These are phyloP conservation scores for Dryobates pubescens DNA, from an alignment of 2,797 vertebrate species.

Conservation along the genomic window DNA sequence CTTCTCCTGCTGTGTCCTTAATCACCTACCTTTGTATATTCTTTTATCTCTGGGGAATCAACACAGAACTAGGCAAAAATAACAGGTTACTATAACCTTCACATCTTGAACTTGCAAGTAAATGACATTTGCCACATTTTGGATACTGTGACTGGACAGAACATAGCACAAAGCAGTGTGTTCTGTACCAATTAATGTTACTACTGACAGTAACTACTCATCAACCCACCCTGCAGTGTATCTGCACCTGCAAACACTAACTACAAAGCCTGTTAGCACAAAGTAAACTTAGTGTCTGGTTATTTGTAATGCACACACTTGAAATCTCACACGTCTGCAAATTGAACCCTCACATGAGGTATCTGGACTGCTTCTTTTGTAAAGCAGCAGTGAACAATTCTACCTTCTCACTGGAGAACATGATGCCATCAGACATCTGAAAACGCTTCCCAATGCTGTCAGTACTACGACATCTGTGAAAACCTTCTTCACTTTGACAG, in stretches of 20 bases:
- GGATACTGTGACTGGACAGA: background rate
- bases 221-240: background rate
- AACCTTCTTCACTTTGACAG: background rate
- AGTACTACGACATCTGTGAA: background rate
- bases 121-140: background rate
- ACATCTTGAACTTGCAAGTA: background rate
- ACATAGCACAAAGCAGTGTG: background rate
- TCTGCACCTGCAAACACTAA: background rate
- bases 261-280: background rate
- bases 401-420: background rate
- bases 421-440: no score
- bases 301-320: background rate
- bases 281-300: background rate
- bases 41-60: background rate
- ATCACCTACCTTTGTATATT: background rate
- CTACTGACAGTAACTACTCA: background rate
- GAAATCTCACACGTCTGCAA: background rate
- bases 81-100: background rate
- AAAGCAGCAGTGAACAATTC: background rate
- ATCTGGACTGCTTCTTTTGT: background rate
- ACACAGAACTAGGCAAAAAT: background rate
- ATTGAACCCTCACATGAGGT: background rate
- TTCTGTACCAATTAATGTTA: background rate
- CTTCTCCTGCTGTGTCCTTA: background rate
- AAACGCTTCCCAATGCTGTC: no score